Percentiles rank a stretch among this genome's conserved stretches.
Conservation (phyloP, 2,113 vertebrate genomes). For the Pteruthius melanotis region DNA sequence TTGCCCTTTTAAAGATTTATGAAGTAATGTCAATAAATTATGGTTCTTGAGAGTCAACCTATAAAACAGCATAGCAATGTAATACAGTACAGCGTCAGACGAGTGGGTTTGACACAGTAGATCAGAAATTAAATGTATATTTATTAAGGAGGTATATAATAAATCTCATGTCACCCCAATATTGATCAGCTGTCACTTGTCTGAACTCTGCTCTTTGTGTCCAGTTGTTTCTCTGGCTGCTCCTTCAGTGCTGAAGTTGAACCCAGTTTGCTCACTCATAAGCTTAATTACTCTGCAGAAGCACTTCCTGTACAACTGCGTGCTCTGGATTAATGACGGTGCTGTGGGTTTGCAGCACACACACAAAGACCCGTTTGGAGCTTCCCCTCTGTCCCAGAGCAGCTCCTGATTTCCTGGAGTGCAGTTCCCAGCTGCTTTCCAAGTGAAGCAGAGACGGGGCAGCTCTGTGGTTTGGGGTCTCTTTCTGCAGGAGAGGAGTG, state of each 20-base stretch:
- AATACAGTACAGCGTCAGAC: background rate
- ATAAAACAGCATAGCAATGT: background rate
- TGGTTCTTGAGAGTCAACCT: conserved; percentile 19
- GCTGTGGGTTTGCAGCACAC: background rate
- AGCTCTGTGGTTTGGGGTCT: background rate
- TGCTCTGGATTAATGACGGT: conserved; percentile 20
- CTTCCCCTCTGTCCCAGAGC: background rate
- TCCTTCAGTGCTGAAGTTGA: background rate
- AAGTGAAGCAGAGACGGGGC: background rate
- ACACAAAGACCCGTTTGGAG: background rate
- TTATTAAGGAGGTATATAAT: conserved; percentile 5
- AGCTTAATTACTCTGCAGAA: conserved; percentile 54
- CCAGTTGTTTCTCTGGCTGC: background rate
- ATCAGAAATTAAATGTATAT: conserved; percentile 23
- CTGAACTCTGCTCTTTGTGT: background rate
- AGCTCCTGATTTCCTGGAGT: background rate
- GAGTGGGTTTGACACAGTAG: background rate
- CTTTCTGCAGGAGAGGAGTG: background rate
- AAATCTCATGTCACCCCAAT: background rate
- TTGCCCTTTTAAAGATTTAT: conserved; percentile 58
- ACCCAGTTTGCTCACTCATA: background rate
- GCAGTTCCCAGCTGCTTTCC: background rate
- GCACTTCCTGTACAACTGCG: background rate
- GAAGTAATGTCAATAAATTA: conserved; percentile 49
- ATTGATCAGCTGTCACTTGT: background rate